Conservation (phyloP, 92 coral and sea anemone genomes). For the Anthopleura xanthogrammica region DNA sequence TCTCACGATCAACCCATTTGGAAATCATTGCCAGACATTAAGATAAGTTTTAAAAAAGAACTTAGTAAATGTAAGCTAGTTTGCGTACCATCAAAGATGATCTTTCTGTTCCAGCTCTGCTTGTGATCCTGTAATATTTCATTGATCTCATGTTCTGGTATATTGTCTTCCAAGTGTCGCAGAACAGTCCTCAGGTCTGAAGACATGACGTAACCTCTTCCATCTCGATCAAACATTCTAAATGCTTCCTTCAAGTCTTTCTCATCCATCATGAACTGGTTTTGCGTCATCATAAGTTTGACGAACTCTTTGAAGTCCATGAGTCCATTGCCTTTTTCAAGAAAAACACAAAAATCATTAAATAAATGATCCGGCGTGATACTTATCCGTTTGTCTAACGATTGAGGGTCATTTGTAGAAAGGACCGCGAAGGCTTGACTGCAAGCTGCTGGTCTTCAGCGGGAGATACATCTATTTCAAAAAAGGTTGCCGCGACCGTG, state of each 20-base stretch:
- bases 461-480: too few relatives aligned
- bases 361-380: neutral
- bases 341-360: neutral
- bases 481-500: too few relatives aligned
- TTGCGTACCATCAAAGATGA: conserved; percentile 76
- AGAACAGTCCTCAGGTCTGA: conserved; percentile 85
- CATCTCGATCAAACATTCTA: conserved; percentile 91
- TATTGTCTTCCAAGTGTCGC: conserved; percentile 83
- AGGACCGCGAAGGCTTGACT: too few relatives aligned
- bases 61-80: neutral
- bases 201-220: conserved; percentile 86
- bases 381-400: too few relatives aligned
- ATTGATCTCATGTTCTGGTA: conserved; percentile 93
- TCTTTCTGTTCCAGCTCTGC: conserved; percentile 90
- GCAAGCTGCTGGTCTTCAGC: too few relatives aligned
- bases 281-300: conserved; percentile 85
- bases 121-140: conserved; percentile 89
- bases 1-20: too few relatives aligned
- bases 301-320: conserved; percentile 96
- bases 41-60: too few relatives aligned
- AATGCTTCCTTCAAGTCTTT: conserved; percentile 87
- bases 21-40: too few relatives aligned
- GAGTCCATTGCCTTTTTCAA: conserved; percentile 74
- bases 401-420: too few relatives aligned
- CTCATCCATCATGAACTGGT: conserved; percentile 90